A percentile compares a stretch with the other conserved stretches of the same genome.
phyloP scores from a whole-genome alignment of 2,888 invertebrate species.

The Parnassius mnemosyne region DNA sequence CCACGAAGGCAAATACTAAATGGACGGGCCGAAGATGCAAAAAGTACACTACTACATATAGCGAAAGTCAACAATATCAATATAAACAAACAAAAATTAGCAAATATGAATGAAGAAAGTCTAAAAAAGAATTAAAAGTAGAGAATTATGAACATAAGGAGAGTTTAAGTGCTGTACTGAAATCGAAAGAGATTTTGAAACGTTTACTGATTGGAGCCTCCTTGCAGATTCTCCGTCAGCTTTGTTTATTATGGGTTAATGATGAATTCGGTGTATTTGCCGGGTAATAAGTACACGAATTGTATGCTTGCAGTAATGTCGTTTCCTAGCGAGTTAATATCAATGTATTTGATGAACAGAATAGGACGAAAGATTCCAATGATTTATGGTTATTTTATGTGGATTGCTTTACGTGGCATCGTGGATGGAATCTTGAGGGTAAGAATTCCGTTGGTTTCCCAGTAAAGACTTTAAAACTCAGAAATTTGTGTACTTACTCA shows the following conservation, averaged over 20 bases:
- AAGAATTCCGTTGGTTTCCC: slow-evolving; percentile 41
- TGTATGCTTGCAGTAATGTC: too few relatives aligned
- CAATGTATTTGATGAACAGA: too few relatives aligned
- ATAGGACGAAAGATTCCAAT: slow-evolving; percentile 59
- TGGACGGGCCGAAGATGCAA: too few relatives aligned
- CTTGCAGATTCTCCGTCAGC: slow-evolving; percentile 52
- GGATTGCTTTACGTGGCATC: slow-evolving; percentile 51
- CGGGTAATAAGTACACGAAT: too few relatives aligned
- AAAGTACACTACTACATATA: too few relatives aligned
- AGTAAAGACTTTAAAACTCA: too few relatives aligned
- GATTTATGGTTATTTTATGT: slow-evolving; percentile 49
- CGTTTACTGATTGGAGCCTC: slow-evolving; percentile 47
- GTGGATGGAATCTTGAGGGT: slow-evolving; percentile 53
- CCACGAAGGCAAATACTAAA: too few relatives aligned
- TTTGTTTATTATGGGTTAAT: slow-evolving; percentile 67
- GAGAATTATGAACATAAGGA: slow-evolving; percentile 47
- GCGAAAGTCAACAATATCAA: too few relatives aligned
- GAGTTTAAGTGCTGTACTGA: slow-evolving; percentile 45
- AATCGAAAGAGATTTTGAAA: slow-evolving; percentile 52
- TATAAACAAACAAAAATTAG: too few relatives aligned
- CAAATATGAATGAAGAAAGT: slow-evolving; percentile 43
- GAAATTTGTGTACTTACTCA: too few relatives aligned
- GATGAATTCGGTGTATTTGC: too few relatives aligned
- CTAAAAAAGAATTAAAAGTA: slow-evolving; percentile 56
- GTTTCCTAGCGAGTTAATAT: too few relatives aligned